Evolutionary conservation across 2,888 invertebrate species (phyloP).

Genomic region (Tillus elongatus): DNA sequence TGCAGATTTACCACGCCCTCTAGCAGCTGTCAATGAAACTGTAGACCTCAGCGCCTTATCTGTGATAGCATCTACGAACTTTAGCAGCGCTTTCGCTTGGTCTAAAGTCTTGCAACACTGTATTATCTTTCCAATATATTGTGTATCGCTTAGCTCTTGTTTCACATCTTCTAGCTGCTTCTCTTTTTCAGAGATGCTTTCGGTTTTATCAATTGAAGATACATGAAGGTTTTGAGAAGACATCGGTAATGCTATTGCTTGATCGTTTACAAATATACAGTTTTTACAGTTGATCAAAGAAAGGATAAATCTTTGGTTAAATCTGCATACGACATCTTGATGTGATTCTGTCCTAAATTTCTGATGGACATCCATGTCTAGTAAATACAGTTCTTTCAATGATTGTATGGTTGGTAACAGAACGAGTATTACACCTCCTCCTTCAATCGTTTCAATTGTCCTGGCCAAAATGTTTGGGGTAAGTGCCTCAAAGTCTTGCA

Average conservation of each 20-base stretch:
- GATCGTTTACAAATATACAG: no score
- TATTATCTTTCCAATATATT: constrained; percentile 77
- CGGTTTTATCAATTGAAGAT: constrained; percentile 48
- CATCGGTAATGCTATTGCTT: no score
- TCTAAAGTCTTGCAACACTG: constrained; percentile 80
- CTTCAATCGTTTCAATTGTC: constrained; percentile 92
- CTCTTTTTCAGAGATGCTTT: no score
- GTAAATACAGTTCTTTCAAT: background rate
- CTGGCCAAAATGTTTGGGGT: constrained; percentile 90
- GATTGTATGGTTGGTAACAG: background rate
- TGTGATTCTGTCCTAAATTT: constrained; percentile 71
- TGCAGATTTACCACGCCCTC: constrained; percentile 79
- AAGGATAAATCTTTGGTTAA: constrained; percentile 86
- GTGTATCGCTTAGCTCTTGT: constrained; percentile 72
- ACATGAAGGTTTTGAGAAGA: no score
- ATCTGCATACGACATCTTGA: constrained; percentile 75
- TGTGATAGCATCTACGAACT: constrained; percentile 62
- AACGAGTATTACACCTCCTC: constrained; percentile 54
- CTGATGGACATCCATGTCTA: constrained; percentile 56
- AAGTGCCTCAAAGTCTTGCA: constrained; percentile 59
- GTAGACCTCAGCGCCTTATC: constrained; percentile 77
- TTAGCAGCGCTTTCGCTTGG: constrained; percentile 78
- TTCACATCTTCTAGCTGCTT: constrained; percentile 65
- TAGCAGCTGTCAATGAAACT: constrained; percentile 77
- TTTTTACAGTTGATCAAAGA: constrained; percentile 81